phyloP scores from a whole-genome alignment of 2,797 vertebrate species.

The Schizopygopsis pylzovi region DNA sequence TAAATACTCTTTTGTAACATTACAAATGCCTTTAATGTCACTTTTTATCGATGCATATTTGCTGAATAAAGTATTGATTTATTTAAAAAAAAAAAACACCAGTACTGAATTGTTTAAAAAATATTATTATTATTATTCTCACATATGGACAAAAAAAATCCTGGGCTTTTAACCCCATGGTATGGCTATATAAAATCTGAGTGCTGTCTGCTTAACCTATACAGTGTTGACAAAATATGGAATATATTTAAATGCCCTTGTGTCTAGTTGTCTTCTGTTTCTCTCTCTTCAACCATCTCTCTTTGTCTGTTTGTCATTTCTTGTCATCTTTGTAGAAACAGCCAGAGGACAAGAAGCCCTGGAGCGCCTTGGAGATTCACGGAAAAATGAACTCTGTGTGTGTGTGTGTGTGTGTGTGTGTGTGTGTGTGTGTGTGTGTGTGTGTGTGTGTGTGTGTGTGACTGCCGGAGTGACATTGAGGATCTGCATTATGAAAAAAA shows the following conservation, averaged over 20 bases:
- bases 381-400: background rate
- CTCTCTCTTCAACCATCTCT: background rate
- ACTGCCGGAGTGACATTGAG: background rate
- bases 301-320: conserved; percentile 11
- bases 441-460: background rate
- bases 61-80: background rate
- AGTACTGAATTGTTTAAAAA: background rate
- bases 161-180: background rate
- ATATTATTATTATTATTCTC: background rate
- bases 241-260: background rate
- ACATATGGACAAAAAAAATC: background rate
- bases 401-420: background rate
- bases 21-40: background rate
- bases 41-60: background rate
- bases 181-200: background rate
- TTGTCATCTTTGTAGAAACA: conserved; percentile 21
- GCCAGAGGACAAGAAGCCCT: conserved; percentile 28
- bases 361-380: background rate
- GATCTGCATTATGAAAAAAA: background rate
- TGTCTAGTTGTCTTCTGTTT: background rate
- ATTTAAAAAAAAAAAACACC: background rate
- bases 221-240: background rate
- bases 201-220: background rate
- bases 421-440: background rate
- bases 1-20: background rate